Percentiles rank a stretch among this genome's conserved stretches.
phyloP scores from a whole-genome alignment of 2,888 invertebrate species.

The Drosophila longiperda region DNA sequence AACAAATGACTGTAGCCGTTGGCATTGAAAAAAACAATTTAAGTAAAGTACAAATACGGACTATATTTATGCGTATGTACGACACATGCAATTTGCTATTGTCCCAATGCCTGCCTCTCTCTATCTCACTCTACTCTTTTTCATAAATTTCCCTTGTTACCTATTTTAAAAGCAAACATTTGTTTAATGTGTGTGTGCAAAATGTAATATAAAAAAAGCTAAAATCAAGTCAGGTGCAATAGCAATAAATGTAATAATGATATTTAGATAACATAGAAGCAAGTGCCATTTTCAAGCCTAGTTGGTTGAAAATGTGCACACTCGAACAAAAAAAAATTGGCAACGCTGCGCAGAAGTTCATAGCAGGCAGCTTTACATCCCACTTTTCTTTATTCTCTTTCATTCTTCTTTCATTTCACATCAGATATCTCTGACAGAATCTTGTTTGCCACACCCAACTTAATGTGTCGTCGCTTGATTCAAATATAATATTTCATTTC shows the following conservation, averaged over 20 bases:
- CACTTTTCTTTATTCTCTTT: no score
- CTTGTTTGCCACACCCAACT: no score
- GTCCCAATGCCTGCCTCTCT: conserved; percentile 15
- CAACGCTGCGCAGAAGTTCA: no score
- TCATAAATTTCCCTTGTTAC: conserved; percentile 82
- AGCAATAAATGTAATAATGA: conserved; percentile 60
- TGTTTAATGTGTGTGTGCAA: conserved; percentile 50
- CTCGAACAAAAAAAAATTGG: no score
- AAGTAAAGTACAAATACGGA: conserved; percentile 59
- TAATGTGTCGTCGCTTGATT: no score
- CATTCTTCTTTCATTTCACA: no score
- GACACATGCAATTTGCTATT: conserved; percentile 55
- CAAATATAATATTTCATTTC: no score
- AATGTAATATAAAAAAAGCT: conserved; percentile 52
- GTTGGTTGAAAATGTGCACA: neutral
- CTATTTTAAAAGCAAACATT: conserved; percentile 58
- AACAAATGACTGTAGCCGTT: conserved; percentile 61
- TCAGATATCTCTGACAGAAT: no score
- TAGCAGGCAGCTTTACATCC: neutral
- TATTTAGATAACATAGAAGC: neutral
- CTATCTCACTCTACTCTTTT: conserved; percentile 43
- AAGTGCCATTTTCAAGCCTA: neutral
- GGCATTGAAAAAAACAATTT: conserved; percentile 82
- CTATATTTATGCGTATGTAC: conserved; percentile 23
- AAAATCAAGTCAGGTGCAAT: conserved; percentile 78